Conservation (phyloP, 2,888 invertebrate genomes). For the Gastracanthus pulcherrimus region DNA sequence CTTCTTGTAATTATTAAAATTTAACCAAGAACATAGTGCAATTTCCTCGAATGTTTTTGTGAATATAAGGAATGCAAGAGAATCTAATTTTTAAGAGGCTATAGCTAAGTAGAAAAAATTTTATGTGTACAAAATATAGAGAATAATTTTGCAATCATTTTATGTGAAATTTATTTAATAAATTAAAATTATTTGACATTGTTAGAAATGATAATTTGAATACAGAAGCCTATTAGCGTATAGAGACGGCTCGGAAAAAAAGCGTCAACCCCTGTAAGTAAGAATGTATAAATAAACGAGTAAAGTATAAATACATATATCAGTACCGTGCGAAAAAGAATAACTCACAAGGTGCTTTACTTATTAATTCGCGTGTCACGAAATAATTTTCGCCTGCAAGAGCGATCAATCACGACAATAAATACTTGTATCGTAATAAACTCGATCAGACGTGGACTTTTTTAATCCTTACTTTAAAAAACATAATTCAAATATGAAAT, state of each 20-base stretch:
- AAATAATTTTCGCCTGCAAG: slow-evolving; percentile 52
- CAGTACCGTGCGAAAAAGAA: slow-evolving; percentile 48
- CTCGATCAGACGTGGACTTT: slow-evolving; percentile 15
- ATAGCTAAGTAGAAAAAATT: too few relatives aligned
- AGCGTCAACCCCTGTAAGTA: slow-evolving; percentile 32
- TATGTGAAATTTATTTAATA: neutral
- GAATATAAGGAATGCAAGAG: too few relatives aligned
- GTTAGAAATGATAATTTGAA: slow-evolving; percentile 12
- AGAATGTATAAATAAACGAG: slow-evolving; percentile 30
- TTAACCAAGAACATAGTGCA: too few relatives aligned
- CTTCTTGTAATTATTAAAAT: too few relatives aligned
- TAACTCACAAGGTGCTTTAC: slow-evolving; percentile 57
- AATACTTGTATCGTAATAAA: slow-evolving; percentile 49
- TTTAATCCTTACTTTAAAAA: slow-evolving; percentile 4
- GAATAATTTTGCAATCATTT: neutral
- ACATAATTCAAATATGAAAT: too few relatives aligned
- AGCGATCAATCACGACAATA: slow-evolving; percentile 57
- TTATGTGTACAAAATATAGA: slow-evolving; percentile 15
- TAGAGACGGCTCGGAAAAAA: neutral
- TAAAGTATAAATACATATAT: slow-evolving; percentile 35
- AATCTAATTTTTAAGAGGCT: too few relatives aligned
- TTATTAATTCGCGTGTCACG: slow-evolving; percentile 50
- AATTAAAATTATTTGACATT: neutral
- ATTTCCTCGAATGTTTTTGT: too few relatives aligned
- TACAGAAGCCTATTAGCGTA: neutral